These are phyloP conservation scores for Margaritifera margaritifera DNA, from an alignment of 2,888 invertebrate genomes.

Conservation along the genomic window DNA sequence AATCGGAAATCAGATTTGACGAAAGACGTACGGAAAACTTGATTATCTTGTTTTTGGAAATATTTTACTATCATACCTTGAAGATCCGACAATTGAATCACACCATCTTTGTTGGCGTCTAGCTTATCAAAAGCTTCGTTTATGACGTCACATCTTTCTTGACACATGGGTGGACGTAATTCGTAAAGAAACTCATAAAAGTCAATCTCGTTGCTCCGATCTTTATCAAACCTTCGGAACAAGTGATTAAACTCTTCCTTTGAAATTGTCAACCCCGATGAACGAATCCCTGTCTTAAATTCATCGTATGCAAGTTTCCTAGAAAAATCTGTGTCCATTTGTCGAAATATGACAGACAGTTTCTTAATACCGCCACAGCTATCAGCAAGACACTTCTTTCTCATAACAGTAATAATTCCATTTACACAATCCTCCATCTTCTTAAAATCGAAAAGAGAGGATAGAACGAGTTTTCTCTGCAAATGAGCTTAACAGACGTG, in stretches of 20 bases:
- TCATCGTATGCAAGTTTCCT: constrained; percentile 60
- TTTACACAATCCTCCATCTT: constrained; percentile 22
- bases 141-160: constrained; percentile 51
- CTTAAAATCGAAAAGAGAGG: background rate
- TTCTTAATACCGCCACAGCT: constrained; percentile 59
- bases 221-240: constrained; percentile 60
- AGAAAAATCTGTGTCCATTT: constrained; percentile 65
- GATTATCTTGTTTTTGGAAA: no score
- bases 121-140: constrained; percentile 64
- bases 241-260: constrained; percentile 50
- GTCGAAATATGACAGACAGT: constrained; percentile 57
- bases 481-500: no score
- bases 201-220: constrained; percentile 59
- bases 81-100: constrained; percentile 62
- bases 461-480: background rate
- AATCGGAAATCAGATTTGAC: no score
- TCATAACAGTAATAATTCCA: constrained; percentile 42
- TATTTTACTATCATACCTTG: constrained; percentile 49
- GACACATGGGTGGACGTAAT: constrained; percentile 58
- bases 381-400: constrained; percentile 45
- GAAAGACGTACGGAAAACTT: no score
- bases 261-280: constrained; percentile 48
- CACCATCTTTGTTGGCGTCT: constrained; percentile 62
- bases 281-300: constrained; percentile 52
- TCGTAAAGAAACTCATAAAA: constrained; percentile 63